Evolutionary conservation across 2,113 vertebrate genomes (phyloP).

Genomic region (Spilogale gracilis): DNA sequence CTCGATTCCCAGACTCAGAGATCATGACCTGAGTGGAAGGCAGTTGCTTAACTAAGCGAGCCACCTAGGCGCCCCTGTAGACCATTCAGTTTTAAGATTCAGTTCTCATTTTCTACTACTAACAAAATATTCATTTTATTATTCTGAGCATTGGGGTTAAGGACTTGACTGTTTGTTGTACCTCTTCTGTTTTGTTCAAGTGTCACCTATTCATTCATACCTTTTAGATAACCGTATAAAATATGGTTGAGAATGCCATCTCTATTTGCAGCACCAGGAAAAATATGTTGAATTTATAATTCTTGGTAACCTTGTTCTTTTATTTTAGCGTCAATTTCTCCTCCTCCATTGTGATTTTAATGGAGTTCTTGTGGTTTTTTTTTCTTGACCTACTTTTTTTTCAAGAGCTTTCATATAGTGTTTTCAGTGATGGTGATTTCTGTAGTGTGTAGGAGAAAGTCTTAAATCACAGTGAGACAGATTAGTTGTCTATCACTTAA

Average conservation of each 20-base stretch:
- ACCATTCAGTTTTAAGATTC: constrained; percentile 4
- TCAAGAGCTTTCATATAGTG: constrained; percentile 30
- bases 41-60: no score
- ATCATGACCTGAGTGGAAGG: no score
- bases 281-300: not conserved
- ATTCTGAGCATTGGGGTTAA: constrained; percentile 44
- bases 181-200: constrained; percentile 26
- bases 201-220: constrained; percentile 43
- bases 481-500: constrained; percentile 21
- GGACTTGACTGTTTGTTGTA: constrained; percentile 29
- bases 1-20: no score
- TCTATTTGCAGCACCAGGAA: not conserved
- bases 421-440: constrained; percentile 27
- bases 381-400: constrained; percentile 65
- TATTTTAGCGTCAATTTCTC: constrained; percentile 55
- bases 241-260: not conserved
- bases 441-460: not conserved
- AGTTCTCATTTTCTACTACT: not conserved
- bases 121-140: constrained; percentile 26
- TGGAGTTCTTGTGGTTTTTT: not conserved
- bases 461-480: constrained; percentile 31
- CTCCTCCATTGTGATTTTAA: constrained; percentile 30
- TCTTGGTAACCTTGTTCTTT: constrained; percentile 34
- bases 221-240: constrained; percentile 1
- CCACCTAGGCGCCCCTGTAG: not conserved